Evolutionary conservation across 1,140 invertebrate species (phyloP).

Genomic region (Formica exsecta): DNA sequence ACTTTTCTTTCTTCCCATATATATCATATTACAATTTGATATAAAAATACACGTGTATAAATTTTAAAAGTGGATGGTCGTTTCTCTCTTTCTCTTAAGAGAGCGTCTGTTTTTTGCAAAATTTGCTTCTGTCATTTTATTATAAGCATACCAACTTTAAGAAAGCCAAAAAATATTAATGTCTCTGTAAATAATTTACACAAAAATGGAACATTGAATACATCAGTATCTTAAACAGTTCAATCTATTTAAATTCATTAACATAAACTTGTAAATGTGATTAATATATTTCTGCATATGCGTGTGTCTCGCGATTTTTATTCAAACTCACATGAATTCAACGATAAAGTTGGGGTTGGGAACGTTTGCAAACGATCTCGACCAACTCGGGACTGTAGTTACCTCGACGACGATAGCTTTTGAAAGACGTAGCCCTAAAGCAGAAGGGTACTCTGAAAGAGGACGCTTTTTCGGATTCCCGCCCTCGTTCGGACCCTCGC

Average conservation of each 20-base stretch:
- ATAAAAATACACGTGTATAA: not conserved
- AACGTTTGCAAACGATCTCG: slow-evolving; percentile 17
- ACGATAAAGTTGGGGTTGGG: slow-evolving; percentile 3
- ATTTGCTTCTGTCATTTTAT: slow-evolving; percentile 1
- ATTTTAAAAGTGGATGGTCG: not conserved
- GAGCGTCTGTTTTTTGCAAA: not conserved
- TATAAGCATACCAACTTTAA: not conserved
- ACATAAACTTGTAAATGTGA: too few species aligned
- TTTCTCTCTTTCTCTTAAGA: not conserved
- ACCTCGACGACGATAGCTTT: slow-evolving; percentile 32
- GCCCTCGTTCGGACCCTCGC: slow-evolving; percentile 45
- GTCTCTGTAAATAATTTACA: not conserved
- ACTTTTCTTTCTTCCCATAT: not conserved
- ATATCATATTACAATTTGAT: not conserved
- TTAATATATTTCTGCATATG: not conserved
- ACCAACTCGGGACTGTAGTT: not conserved
- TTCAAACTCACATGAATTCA: slow-evolving; percentile 24
- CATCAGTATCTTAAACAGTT: not conserved
- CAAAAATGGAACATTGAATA: slow-evolving; percentile 2
- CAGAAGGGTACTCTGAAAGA: slow-evolving; percentile 53
- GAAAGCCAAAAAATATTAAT: not conserved
- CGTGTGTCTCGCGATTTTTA: not conserved
- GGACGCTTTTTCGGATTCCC: slow-evolving; percentile 60
- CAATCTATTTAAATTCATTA: not conserved
- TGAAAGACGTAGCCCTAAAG: slow-evolving; percentile 62